Base-by-base conservation (phyloP, 2,113 vertebrate species). In the Nicator chloris region DNA sequence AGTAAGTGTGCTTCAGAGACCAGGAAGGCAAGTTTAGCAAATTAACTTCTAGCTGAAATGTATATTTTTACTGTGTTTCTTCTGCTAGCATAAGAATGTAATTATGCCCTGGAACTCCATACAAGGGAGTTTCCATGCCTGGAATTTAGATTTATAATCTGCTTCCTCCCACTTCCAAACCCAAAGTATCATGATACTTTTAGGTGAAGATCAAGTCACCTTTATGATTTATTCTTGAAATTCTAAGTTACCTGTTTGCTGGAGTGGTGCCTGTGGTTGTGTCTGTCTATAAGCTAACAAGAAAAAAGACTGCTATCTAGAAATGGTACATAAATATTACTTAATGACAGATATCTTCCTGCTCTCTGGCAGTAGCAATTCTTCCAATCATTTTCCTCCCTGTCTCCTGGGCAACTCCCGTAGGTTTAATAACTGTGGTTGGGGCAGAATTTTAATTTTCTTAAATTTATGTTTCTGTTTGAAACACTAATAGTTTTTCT, bases 91-190 rank as follows among this genome's bases (percentile, higher is more conserved):
- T 26, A 90, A 84, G 90, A 97, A 97, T 96, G 86, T 94, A 80
- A 95, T 96, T 95, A 68, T 94, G 54, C 28, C 51, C 49, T 49
- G 17, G 51, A 86, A 78, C 63, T 92, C 66, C 78, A 42, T 96
- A 65, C 37, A 90, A 95, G 93, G 90, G 80, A 96, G 86, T 96
- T 96, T 92, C 89, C 78, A 20, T 93, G 88, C 71, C 93, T 96
- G 92, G 95, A 97, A 86, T 87, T 95, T 89, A 84, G 88, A 96
- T 97, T 94, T 96, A 93, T 88, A 95, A 94, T 92, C 39, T 96
- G 71, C 19, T 75, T 75, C 27, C 70, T 71, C 49, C 31, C 56
- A 6, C 18, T 54, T 53, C 14, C 11, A 66, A 22, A 7, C 16
- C 40, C 27, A 61, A 82, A 76, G 45, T 91, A 35, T 96, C 72